Evolutionary conservation across 2,888 invertebrate species (phyloP), one percentile per base, ranked within the genome.

Genomic region (Drosophila meridiana): DNA sequence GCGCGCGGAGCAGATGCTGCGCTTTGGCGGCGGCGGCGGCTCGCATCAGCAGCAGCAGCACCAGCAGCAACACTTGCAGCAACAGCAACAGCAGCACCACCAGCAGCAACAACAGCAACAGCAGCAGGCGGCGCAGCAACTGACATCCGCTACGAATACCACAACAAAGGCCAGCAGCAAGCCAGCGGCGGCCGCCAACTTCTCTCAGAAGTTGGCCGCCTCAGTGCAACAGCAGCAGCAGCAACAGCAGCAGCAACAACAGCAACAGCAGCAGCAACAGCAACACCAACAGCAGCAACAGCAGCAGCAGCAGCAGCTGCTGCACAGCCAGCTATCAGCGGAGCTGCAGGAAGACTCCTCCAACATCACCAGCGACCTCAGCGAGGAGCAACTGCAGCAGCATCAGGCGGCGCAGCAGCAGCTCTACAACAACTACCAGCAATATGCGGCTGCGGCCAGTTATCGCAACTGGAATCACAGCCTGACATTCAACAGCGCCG

Each of bases 1-100:
- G 92, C 93, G 92, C 90, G 92, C 92, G 83, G 92, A 92, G 78
- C 92, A 92, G 92, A 91, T 92, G 92, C 92, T 92, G 92, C 92
- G 92, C 70, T 85, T 71, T 57, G 81, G 81, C 26, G 63, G 75
- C 76, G 65, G 73, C 76, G 61, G 73, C 70, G 59, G 61, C 58
- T 73, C 64, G 43, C 79, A 80, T 58, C 80, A 78, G 20, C 78
- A 68, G 50, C 77, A 77, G 45, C 78, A 78, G 47, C 86, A 82
- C 67, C 88, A 85, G 64, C 82, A 80, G 73, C 80, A 76, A 73
- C 75, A 82, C 66, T 74, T 80, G 71, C 76, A 87, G 69, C 75
- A 80, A 66, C 87, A 82, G 69, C 73, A 76, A 60, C 82, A 83
- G 61, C 77, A 82, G 47, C 78, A 82, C 43, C 73, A 88, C 62